Evolutionary conservation across 2,888 invertebrate genomes (phyloP).

Genomic region (Abrostola triplasia): DNA sequence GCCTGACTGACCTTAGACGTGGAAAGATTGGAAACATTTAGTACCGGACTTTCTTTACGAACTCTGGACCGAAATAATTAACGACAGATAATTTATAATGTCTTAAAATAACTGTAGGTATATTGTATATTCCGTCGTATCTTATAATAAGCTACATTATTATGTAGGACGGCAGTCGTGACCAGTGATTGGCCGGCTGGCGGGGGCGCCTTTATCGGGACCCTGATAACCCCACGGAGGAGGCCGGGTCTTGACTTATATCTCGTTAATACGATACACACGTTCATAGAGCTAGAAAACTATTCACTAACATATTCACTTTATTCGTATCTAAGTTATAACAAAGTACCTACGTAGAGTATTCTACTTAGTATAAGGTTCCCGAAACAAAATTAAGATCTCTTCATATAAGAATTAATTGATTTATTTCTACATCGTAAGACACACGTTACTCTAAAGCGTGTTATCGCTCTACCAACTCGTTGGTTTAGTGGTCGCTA

Average conservation of each 20-base stretch:
- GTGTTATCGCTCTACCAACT: too few relatives aligned
- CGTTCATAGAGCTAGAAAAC: slow-evolving; percentile 15
- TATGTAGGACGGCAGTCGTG: slow-evolving; percentile 47
- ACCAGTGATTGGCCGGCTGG: slow-evolving; percentile 1
- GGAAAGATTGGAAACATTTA: neutral
- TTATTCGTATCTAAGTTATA: slow-evolving; percentile 32
- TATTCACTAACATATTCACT: slow-evolving; percentile 1
- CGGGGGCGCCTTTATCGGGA: slow-evolving; percentile 53
- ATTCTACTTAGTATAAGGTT: too few relatives aligned
- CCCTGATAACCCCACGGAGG: slow-evolving; percentile 65
- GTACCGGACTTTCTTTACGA: slow-evolving; percentile 4
- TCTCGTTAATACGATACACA: slow-evolving; percentile 32
- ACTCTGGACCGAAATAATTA: slow-evolving; percentile 15
- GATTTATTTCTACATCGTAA: too few relatives aligned
- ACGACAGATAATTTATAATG: slow-evolving; percentile 17
- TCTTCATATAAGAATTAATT: too few relatives aligned
- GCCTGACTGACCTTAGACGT: neutral
- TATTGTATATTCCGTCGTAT: slow-evolving; percentile 8
- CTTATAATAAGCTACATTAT: slow-evolving; percentile 26
- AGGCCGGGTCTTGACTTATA: slow-evolving; percentile 64
- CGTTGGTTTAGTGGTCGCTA: too few relatives aligned
- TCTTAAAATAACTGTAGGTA: slow-evolving; percentile 46
- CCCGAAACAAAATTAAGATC: too few relatives aligned
- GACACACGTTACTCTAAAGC: too few relatives aligned
- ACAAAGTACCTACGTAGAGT: neutral